These are phyloP conservation scores for Eupithecia centaureata DNA, from an alignment of 2,888 invertebrate species.

Conservation along the genomic window DNA sequence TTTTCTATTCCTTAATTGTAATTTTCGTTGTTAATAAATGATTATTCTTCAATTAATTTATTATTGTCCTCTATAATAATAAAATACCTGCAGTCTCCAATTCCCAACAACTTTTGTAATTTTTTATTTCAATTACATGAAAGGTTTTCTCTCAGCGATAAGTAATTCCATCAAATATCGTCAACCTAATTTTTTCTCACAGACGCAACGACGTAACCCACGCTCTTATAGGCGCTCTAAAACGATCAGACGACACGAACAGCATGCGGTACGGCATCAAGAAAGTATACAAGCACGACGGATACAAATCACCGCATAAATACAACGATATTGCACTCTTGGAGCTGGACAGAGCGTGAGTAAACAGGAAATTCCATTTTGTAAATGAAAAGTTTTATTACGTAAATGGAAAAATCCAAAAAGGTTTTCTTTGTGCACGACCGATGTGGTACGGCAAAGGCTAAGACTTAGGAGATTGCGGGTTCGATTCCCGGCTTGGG, in stretches of 20 bases:
- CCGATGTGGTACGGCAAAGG: too few species aligned
- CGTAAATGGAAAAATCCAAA: background rate
- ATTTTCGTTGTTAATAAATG: too few species aligned
- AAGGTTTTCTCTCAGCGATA: too few species aligned
- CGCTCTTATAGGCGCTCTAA: constrained; percentile 20
- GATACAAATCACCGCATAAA: constrained; percentile 27
- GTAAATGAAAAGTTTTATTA: background rate
- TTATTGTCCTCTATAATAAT: too few species aligned
- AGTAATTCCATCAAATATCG: background rate
- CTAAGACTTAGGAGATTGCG: too few species aligned
- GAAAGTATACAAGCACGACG: constrained; percentile 9
- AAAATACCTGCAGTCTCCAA: too few species aligned
- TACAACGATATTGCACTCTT: constrained; percentile 37
- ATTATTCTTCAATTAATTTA: too few species aligned
- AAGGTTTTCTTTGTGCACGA: too few species aligned
- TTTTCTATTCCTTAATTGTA: too few species aligned
- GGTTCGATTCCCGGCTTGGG: too few species aligned
- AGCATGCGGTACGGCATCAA: constrained; percentile 18
- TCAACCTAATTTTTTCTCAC: constrained; percentile 5
- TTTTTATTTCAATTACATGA: too few species aligned
- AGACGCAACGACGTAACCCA: constrained; percentile 24
- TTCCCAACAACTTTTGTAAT: too few species aligned
- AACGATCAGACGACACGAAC: background rate
- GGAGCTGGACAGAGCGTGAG: constrained; percentile 29
- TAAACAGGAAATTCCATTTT: background rate